A percentile compares a stretch with the other conserved stretches of the same genome.
Conservation (phyloP, 2,888 invertebrate species). For the Spialia ferax region DNA sequence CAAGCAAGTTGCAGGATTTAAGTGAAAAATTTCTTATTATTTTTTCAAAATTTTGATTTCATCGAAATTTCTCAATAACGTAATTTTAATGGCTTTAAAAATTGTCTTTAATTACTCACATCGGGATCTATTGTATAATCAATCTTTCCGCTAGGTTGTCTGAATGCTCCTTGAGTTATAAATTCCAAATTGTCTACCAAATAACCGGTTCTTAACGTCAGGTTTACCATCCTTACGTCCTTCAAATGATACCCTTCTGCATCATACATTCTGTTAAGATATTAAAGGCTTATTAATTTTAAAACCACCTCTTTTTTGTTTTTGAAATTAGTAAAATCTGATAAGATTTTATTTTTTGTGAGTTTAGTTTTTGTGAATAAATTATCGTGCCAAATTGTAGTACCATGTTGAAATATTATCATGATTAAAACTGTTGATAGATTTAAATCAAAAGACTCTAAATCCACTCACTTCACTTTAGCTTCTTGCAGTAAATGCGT, state of each 20-base stretch:
- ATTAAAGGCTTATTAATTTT: not conserved
- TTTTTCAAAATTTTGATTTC: too few relatives aligned
- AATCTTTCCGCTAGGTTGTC: slow-evolving; percentile 62
- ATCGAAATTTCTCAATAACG: too few relatives aligned
- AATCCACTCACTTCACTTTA: slow-evolving; percentile 47
- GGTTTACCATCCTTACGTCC: slow-evolving; percentile 53
- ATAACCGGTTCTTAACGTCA: slow-evolving; percentile 57
- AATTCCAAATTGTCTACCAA: slow-evolving; percentile 62
- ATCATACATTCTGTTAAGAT: slow-evolving; percentile 55
- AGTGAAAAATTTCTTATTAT: too few relatives aligned
- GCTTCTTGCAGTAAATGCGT: slow-evolving; percentile 58
- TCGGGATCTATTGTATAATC: slow-evolving; percentile 68
- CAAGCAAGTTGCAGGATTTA: too few relatives aligned
- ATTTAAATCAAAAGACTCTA: too few relatives aligned
- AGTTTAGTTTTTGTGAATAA: too few relatives aligned
- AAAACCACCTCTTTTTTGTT: too few relatives aligned
- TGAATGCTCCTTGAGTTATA: slow-evolving; percentile 66
- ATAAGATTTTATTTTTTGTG: too few relatives aligned
- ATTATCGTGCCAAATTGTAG: too few relatives aligned
- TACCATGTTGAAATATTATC: not conserved
- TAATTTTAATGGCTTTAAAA: too few relatives aligned
- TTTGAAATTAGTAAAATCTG: too few relatives aligned
- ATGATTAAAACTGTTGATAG: too few relatives aligned
- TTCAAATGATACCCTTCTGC: slow-evolving; percentile 51
- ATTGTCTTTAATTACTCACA: slow-evolving; percentile 51